A percentile compares a stretch with the other conserved stretches of the same genome.
Conservation (phyloP, 2,797 vertebrate genomes). For the Crenichthys baileyi region DNA sequence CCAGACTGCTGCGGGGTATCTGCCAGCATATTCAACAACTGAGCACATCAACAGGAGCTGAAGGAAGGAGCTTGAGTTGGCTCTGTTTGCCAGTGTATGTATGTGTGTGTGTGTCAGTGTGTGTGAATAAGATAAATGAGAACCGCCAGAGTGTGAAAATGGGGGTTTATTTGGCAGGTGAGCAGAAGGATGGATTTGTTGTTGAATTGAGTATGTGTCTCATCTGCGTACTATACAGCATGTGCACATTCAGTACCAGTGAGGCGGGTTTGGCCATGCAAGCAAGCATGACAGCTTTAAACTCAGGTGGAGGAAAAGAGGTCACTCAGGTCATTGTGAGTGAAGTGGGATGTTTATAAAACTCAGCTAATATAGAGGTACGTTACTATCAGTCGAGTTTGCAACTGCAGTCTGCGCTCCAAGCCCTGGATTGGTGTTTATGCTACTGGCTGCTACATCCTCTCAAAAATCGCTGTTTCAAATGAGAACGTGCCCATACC, state of each 20-base stretch:
- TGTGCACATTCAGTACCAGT: constrained; percentile 1
- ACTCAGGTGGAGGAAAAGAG: background rate
- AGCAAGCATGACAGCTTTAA: background rate
- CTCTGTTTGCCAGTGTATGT: constrained; percentile 36
- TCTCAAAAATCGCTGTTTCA: background rate
- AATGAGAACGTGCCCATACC: background rate
- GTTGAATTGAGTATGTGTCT: background rate
- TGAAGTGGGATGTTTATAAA: constrained; percentile 43
- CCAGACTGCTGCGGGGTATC: constrained; percentile 44
- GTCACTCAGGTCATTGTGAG: constrained; percentile 38
- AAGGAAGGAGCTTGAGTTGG: constrained; percentile 17
- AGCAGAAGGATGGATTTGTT: constrained; percentile 26
- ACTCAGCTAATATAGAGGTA: background rate
- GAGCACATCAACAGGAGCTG: constrained; percentile 45
- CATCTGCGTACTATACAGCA: background rate
- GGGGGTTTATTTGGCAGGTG: constrained; percentile 41
- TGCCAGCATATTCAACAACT: constrained; percentile 63
- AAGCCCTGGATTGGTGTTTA: background rate
- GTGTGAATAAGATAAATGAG: constrained; percentile 7
- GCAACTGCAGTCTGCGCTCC: background rate
- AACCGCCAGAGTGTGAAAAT: constrained; percentile 33
- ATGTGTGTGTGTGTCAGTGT: background rate
- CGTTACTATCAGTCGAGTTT: background rate
- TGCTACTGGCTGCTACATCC: background rate
- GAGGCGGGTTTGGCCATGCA: constrained; percentile 4